Evolutionary conservation across 2,797 vertebrate genomes (phyloP).

Genomic region (Eurystomus glaucurus): DNA sequence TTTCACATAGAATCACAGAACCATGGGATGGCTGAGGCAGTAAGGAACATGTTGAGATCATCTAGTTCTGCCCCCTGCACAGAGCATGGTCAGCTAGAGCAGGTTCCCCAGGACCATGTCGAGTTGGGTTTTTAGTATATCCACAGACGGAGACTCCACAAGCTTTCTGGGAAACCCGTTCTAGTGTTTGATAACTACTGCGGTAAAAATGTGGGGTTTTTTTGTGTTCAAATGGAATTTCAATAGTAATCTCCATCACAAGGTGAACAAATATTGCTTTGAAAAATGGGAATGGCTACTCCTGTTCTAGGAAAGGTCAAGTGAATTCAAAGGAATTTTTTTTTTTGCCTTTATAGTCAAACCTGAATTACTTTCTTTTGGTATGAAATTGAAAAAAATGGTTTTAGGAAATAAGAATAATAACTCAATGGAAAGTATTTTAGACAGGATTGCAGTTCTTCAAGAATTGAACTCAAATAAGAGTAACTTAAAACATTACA

Average conservation of each 20-base stretch:
- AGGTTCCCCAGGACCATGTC: fast-evolving
- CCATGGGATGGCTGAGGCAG: neutral
- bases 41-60: neutral
- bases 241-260: neutral
- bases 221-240: neutral
- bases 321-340: neutral
- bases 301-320: neutral
- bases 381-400: neutral
- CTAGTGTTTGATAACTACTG: neutral
- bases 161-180: neutral
- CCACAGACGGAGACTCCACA: neutral
- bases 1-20: neutral
- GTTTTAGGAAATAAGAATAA: neutral
- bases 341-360: neutral
- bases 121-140: neutral
- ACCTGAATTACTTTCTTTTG: neutral
- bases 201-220: neutral
- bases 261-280: neutral
- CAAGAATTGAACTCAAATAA: neutral
- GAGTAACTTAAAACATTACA: neutral
- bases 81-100: neutral
- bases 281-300: neutral
- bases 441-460: neutral
- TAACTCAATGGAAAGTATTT: neutral
- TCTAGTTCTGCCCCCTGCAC: neutral